Evolutionary conservation across 2,888 invertebrate genomes (phyloP), one percentile per base, ranked within the genome.

Genomic region (Exephanes ischioxanthus): DNA sequence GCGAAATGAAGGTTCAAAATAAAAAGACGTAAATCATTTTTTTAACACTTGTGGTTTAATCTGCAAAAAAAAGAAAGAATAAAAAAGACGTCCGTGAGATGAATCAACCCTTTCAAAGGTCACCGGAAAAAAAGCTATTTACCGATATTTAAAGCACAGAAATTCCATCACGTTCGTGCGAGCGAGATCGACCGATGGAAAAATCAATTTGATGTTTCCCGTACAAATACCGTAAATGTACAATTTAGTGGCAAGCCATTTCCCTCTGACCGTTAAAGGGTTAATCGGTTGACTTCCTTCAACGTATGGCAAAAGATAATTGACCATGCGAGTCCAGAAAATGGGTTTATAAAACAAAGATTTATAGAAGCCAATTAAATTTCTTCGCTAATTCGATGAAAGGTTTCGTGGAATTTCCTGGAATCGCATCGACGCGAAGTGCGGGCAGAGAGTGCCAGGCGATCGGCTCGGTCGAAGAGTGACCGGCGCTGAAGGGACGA

Each of bases 401-500:
- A 33, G 63, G 33, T 16, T 63, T 63, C 9, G 63, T 30, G 33
- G 53, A 9, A n/a, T 61, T 81, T 51, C 61, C n/a, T 71, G 55
- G 53, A 77, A 77, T 63, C 26, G 45, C 45, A 48, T 53, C 26
- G 11, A 61, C 26, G 19, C 22, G 19, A 33, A 22, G 58, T n/a
- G 30, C 26, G n/a, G 9, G 70, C 14, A 26, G 26, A 79, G 41
- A 55, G 66, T 26, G 71, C 61, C 22, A 3, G 26, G 33, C 63
- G 63, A 84, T 80, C 51, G 30, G 30, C 61, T 45, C 16, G 37
- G 67, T 22, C 61, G 30, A 83, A 58, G 71, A 84, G 75, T 66
- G 66, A 51, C 22, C 71, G 63, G 37, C 51, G 63, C 51, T 73
- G 19, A 22, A 41, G 22, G 66, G 37, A 51, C 72, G 84, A 80